Conservation (phyloP, 2,888 invertebrate species). For the Leptinotarsa tumamoca region DNA sequence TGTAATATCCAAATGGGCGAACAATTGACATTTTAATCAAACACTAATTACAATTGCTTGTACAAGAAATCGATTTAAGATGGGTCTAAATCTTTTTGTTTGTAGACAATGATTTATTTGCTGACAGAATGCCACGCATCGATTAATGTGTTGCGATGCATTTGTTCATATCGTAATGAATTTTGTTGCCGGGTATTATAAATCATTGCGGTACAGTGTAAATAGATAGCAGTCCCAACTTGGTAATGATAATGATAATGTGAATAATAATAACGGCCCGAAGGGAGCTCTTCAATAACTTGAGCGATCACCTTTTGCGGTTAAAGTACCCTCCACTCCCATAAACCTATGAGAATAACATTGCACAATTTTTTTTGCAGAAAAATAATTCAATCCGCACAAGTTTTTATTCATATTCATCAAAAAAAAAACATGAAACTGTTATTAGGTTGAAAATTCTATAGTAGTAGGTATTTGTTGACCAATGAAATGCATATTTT, state of each 20-base stretch:
- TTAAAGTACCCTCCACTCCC: not conserved
- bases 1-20: constrained; percentile 38
- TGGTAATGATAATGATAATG: constrained; percentile 16
- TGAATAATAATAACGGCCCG: constrained; percentile 9
- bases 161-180: constrained; percentile 18
- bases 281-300: not conserved
- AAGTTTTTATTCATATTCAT: too few species aligned
- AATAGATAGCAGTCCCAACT: constrained; percentile 14
- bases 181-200: constrained; percentile 15
- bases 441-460: too few species aligned
- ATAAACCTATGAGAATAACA: too few species aligned
- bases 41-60: constrained; percentile 41
- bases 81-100: constrained; percentile 32
- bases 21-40: constrained; percentile 43
- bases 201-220: constrained; percentile 17
- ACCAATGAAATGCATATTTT: too few species aligned
- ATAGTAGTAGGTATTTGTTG: too few species aligned
- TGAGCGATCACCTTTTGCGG: not conserved
- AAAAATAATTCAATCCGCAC: too few species aligned
- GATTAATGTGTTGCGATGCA: constrained; percentile 18
- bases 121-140: constrained; percentile 18
- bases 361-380: too few species aligned
- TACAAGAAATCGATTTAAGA: constrained; percentile 36
- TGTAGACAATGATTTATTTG: constrained; percentile 24
- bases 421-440: too few species aligned